Evolutionary conservation across 2,113 vertebrate species (phyloP), one percentile per base, ranked within the genome.

Genomic region (Pogona vitticeps): DNA sequence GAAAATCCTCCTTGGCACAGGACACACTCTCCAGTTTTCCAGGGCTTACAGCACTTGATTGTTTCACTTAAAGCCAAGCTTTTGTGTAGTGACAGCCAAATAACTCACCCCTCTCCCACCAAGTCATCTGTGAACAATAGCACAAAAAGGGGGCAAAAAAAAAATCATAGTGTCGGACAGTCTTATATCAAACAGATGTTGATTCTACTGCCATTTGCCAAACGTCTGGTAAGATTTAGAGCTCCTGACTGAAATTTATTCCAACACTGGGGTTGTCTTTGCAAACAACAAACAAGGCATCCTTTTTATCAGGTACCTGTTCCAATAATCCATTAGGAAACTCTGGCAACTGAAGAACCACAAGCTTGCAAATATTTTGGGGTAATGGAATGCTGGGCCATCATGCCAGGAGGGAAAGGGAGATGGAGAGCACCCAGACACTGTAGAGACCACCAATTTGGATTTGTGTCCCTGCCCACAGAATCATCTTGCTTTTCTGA

Each of bases 61-160:
- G 12, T 80, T 72, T 72, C 36, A 59, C 17, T 86, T 61, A 21
- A 13, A 86, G 84, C 33, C 65, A 79, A 40, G 26, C 23, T 71
- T 68, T 71, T 78, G 76, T 56, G 31, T 17, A 72, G 31, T 42
- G 75, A 86, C 52, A 61, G 67, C 42, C n/a, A 56, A 68, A 68
- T 68, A 77, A 52, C 14, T 6, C 52, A 52, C 12, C 38, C 75
- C 33, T 20, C 63, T 38, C 61, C 14, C 31, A 85, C 21, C n/a
- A 77, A 85, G 77, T n/a, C 84, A 79, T 86, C 76, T 86, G 84
- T 23, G 56, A 80, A 80, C 28, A 72, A 71, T 76, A 71, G 76
- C 17, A 71, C 36, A 71, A 40, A 80, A 65, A 61, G 7, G 38
- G 38, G 40, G n/a, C n/a, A n/a, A n/a, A n/a, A n/a, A n/a, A n/a